Evolutionary conservation across 2,888 invertebrate genomes (phyloP), one percentile per base, ranked within the genome.

Genomic region (Leptinotarsa peninsularis): DNA sequence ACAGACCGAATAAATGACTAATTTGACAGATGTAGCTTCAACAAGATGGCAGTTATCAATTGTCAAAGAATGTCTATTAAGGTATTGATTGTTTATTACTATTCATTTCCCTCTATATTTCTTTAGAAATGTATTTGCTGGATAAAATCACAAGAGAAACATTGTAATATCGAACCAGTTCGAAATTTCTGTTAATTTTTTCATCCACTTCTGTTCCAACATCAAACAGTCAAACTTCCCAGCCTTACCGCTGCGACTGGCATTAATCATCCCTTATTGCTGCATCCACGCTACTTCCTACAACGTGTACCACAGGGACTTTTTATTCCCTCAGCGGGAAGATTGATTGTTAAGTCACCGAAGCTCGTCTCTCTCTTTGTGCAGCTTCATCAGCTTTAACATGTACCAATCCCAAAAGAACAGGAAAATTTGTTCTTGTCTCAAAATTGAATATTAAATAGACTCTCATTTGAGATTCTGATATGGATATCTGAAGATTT

Each of bases 221-320:
- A 68, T 75, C 72, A 66, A 72, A 52, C 74, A 74, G 73, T 49
- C 56, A 68, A 73, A 67, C 67, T 52, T 76, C 73, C 74, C 74
- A 67, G 54, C 73, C 79, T 80, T 78, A 79, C 76, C 73, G 63
- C 78, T 77, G 76, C 68, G 75, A 58, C 81, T 78, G 79, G 80
- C 84, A 84, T 84, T 83, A 84, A 84, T 84, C 84, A 83, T 83
- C 80, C 79, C 80, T 76, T 79, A 81, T 81, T 82, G 79, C 78
- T 72, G 80, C 73, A 74, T 79, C 74, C 78, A 60, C 71, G 74
- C 67, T 79, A 71, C 78, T 78, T 77, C 78, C 72, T 72, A 75
- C 75, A 79, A 73, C 78, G 76, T 71, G 73, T 63, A 79, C 80
- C 79, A 67, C 76, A 54, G 81, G 79, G 80, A 77, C 79, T 79